Evolutionary conservation across 2,113 vertebrate species (phyloP), one percentile per base, ranked within the genome.

Genomic region (Actinemys pallida): DNA sequence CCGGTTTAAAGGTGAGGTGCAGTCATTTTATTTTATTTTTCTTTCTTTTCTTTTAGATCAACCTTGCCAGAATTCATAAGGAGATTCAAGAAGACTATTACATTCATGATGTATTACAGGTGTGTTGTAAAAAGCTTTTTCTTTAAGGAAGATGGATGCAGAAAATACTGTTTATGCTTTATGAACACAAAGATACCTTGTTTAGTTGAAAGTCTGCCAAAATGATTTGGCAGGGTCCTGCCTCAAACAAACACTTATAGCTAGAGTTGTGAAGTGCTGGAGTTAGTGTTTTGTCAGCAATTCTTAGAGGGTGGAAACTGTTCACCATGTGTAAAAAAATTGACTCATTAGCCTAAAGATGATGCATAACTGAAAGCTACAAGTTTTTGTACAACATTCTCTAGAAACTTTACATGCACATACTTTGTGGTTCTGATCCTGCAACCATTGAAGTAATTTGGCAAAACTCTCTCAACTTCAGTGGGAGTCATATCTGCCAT

Each of bases 121-220:
- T 53, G 1, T 57, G 50, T 82, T 72, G 5, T 31, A 92, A 53
- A 83, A 50, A 0, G 1, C 0, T 1, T 59, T 19, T 75, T n/a
- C 11, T 84, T 87, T 80, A 86, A 86, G 7, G 14, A 83, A 65
- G 20, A 88, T 31, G 42, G 1, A 72, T 16, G 22, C 20, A 27
- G 17, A 5, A 81, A 83, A 29, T 35, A 4, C 88, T 42, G 24
- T 6, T n/a, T 78, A 1, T 53, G 3, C 57, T 90, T 92, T 84
- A 81, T 59, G 65, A 83, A 52, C 1, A 90, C 8, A 39, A 82
- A 39, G 1, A 47, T 87, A 7, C 2, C 3, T 80, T n/a, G 19
- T 54, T 29, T 54, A 31, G 31, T 76, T 82, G 80, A 87, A 87
- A 12, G 4, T 45, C 11, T 92, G 82, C 8, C 45, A 52, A 80